Conservation (phyloP, 1,140 invertebrate genomes). For the Drosophila orena region DNA sequence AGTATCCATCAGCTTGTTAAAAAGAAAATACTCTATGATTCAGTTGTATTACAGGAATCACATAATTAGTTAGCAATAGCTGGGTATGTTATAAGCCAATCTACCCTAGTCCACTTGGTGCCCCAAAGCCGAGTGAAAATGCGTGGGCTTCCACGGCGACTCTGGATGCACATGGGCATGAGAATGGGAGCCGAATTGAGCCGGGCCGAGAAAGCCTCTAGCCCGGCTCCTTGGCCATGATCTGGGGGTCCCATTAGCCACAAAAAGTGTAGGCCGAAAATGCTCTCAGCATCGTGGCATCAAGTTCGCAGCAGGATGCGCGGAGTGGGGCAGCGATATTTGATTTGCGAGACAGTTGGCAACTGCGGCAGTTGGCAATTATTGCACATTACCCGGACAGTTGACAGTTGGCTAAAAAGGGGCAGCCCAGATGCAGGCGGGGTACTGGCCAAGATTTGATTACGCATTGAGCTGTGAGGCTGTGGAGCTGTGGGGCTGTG, state of each 20-base stretch:
- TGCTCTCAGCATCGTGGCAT: conserved; percentile 55
- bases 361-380: conserved; percentile 73
- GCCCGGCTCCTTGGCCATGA: conserved; percentile 32
- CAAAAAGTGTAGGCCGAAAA: conserved; percentile 64
- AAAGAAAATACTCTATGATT: neutral
- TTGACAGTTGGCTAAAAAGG: conserved; percentile 62
- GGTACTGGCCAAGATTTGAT: conserved; percentile 53
- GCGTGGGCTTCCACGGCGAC: conserved; percentile 28
- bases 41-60: no score
- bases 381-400: conserved; percentile 69
- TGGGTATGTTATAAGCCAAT: neutral
- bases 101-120: conserved; percentile 6
- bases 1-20: no score
- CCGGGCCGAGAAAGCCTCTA: conserved; percentile 29
- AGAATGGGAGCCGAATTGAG: conserved; percentile 30
- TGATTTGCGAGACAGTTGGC: conserved; percentile 77
- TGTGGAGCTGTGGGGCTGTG: no score
- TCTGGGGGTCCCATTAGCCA: conserved; percentile 48
- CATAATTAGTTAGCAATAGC: no score
- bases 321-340: conserved; percentile 56
- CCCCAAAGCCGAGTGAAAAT: conserved; percentile 13
- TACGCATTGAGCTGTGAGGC: conserved; percentile 49
- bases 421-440: neutral
- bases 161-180: conserved; percentile 13
- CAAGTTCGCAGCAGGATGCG: conserved; percentile 66